Conservation (phyloP, 2,888 invertebrate genomes). For the Hypomecis punctinalis region DNA sequence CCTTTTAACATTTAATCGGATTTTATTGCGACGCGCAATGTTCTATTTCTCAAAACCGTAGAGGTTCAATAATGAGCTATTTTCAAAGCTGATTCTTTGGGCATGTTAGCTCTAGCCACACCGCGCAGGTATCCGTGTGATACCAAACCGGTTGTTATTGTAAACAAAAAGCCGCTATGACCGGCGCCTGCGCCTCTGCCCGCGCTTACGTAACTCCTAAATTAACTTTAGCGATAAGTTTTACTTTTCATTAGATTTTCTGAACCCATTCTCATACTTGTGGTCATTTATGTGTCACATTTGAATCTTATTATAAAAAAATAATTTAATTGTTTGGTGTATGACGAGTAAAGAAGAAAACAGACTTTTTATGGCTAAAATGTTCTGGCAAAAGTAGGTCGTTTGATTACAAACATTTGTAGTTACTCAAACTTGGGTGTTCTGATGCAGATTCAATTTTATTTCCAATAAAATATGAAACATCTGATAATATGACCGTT, state of each 20-base stretch:
- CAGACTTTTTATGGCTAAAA: too few relatives aligned
- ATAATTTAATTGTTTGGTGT: too few relatives aligned
- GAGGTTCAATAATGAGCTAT: conserved; percentile 5
- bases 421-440: too few relatives aligned
- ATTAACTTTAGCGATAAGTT: conserved; percentile 25
- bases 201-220: conserved; percentile 32
- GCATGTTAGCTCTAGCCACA: conserved; percentile 32
- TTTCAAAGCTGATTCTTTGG: conserved; percentile 21
- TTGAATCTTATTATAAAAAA: neutral
- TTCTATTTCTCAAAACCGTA: neutral
- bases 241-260: conserved; percentile 19
- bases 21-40: neutral
- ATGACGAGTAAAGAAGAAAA: too few relatives aligned
- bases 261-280: conserved; percentile 1
- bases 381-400: too few relatives aligned
- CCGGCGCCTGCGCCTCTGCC: conserved; percentile 35
- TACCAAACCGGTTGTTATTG: conserved; percentile 66
- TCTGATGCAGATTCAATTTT: conserved; percentile 1
- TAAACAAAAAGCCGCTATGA: conserved; percentile 68
- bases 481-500: conserved; percentile 7
- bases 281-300: neutral
- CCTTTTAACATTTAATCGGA: too few relatives aligned
- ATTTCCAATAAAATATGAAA: conserved; percentile 14
- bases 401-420: too few relatives aligned
- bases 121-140: conserved; percentile 61